Base-by-base conservation (phyloP, 2,888 invertebrate species). In the Sylvicola cinctus region DNA sequence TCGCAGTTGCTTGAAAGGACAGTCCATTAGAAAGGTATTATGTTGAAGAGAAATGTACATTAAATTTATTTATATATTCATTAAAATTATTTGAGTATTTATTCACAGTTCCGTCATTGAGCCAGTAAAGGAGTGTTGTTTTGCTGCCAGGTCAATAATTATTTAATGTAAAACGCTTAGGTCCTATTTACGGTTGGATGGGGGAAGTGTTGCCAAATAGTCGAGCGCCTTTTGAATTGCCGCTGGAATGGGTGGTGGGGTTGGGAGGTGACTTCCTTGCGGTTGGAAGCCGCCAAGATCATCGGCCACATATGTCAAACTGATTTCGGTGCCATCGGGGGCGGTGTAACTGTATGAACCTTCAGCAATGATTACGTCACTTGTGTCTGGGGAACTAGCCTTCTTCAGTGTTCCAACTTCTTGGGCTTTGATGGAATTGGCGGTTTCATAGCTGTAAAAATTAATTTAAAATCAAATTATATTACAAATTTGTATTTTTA, bases 371-470 rank as follows among this genome's bases (percentile, higher is more conserved):
- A 75, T 68, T 13, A 73, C 74, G 50, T 74, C 72, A 40, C 63
- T 64, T 4, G 66, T 58, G 41, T 79, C 74, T 2, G 77, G 66
- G 33, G 73, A 66, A 34, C 63, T 66, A 7, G 74, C 71, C 49
- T 74, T 74, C 59, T 80, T 80, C 45, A 81, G 53, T 16, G 75
- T 72, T 12, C 81, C 81, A 12, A 70, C 68, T 57, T 81, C 81
- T 49, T 81, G 73, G 2, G 75, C 78, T 50, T 79, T 74, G 37
- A 81, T 81, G 37, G 79, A 79, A 49, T 81, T 81, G 38, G 74
- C 79, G 14, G 80, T 73, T 60, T 81, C 80, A 49, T 70, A 81
- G 50, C 81, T 81, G 52, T 30, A 58, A 59, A 45, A 25, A 8
- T 8, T 25, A 11, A n/a, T n/a, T n/a, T n/a, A n/a, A n/a, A n/a